Conservation (phyloP, 2,888 invertebrate species). For the Phortica okadai region DNA sequence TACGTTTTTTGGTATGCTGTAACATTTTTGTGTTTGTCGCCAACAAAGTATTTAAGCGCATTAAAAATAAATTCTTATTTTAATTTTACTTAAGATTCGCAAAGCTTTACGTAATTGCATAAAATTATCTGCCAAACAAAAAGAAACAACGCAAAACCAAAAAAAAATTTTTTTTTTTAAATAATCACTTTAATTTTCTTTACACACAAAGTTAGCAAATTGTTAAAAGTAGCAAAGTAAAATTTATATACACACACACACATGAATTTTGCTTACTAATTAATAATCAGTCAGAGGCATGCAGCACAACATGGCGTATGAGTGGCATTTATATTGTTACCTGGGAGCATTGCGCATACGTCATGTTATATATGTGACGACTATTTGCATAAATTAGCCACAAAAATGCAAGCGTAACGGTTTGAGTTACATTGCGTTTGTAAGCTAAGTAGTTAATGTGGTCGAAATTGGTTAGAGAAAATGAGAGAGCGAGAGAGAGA, state of each 20-base stretch:
- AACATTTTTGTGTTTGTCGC: background rate
- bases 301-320: background rate
- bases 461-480: background rate
- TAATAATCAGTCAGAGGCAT: background rate
- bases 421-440: background rate
- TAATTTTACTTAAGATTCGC: background rate
- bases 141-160: too few species aligned
- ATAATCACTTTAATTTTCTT: too few species aligned
- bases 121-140: too few species aligned
- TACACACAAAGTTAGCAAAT: background rate
- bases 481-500: background rate
- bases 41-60: background rate
- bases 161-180: too few species aligned
- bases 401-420: background rate
- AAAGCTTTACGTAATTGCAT: too few species aligned
- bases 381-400: slow-evolving; percentile 25
- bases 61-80: background rate
- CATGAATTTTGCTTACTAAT: background rate
- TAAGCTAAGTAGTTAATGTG: background rate
- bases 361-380: background rate
- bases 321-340: background rate
- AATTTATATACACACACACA: background rate
- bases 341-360: background rate
- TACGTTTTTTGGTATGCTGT: background rate
- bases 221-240: too few species aligned